These are phyloP conservation scores for Tubulanus polymorphus DNA, from an alignment of 2,888 invertebrate genomes.

Conservation along the genomic window DNA sequence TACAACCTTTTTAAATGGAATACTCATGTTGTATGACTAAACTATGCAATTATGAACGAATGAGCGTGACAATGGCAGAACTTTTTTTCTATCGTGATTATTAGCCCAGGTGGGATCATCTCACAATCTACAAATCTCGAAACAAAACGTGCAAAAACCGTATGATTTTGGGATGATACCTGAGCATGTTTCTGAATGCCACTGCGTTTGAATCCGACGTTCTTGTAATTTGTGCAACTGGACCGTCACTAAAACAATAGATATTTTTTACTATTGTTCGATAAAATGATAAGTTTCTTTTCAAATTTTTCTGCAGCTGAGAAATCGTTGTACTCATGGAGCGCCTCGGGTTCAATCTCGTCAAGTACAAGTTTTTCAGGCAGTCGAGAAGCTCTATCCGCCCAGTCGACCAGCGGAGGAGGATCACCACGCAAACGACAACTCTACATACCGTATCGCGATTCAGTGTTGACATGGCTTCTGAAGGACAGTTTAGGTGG, in stretches of 20 bases:
- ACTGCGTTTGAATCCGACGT: too few species aligned
- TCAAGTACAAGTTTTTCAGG: slow-evolving; percentile 31
- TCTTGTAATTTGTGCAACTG: too few species aligned
- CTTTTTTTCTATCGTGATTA: too few species aligned
- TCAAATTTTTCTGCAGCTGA: slow-evolving; percentile 51
- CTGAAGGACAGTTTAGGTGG: slow-evolving; percentile 76
- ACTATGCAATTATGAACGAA: too few species aligned
- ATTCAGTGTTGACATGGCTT: slow-evolving; percentile 77
- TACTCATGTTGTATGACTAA: too few species aligned
- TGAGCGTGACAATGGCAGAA: too few species aligned
- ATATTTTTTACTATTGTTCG: too few species aligned
- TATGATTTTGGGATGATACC: neutral
- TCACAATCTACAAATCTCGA: neutral
- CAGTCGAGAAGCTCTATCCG: slow-evolving; percentile 21
- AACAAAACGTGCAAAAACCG: neutral
- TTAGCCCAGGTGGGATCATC: neutral
- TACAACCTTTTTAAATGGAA: too few species aligned
- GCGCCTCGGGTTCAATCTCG: slow-evolving; percentile 20
- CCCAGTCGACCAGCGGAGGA: slow-evolving; percentile 10
- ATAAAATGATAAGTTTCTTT: too few species aligned
- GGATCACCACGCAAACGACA: slow-evolving; percentile 25
- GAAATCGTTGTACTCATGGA: slow-evolving; percentile 38
- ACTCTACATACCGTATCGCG: slow-evolving; percentile 71
- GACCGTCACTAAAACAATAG: too few species aligned
- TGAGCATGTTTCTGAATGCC: too few species aligned